Evolutionary conservation across 2,113 vertebrate species (phyloP).

Genomic region (Thalassarche chlororhynchos): DNA sequence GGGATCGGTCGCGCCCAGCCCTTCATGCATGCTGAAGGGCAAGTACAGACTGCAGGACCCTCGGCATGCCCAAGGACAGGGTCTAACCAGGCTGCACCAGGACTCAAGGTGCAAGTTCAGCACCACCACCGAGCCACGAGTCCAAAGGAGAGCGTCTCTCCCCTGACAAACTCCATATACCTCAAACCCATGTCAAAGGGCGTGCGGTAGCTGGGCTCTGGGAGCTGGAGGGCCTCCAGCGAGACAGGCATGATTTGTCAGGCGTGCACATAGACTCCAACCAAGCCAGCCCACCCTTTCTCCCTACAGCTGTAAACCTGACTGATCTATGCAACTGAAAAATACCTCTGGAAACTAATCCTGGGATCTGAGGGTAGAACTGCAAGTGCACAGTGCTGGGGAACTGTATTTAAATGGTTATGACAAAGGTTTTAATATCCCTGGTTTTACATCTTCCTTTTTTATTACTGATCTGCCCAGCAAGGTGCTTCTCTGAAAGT

Average conservation of each 20-base stretch:
- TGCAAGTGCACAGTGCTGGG: background rate
- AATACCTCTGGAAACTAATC: background rate
- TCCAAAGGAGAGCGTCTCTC: background rate
- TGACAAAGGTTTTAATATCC: conserved; percentile 44
- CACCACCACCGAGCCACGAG: background rate
- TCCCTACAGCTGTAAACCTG: background rate
- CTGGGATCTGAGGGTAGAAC: background rate
- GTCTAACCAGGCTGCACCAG: background rate
- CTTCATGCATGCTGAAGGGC: background rate
- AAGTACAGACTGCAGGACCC: background rate
- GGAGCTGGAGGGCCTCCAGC: background rate
- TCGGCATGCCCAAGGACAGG: rapidly evolving
- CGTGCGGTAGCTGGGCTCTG: background rate
- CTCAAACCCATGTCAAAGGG: background rate
- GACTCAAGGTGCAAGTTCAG: background rate
- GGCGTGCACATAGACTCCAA: background rate
- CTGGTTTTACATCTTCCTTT: conserved; percentile 45
- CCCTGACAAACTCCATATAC: background rate
- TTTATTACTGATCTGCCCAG: conserved; percentile 53
- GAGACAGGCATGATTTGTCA: background rate
- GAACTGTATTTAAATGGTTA: conserved; percentile 18
- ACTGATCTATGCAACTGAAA: background rate
- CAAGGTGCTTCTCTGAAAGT: conserved; percentile 24
- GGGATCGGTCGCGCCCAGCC: rapidly evolving
- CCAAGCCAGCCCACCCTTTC: background rate